Evolutionary conservation across 2,888 invertebrate species (phyloP).

Genomic region (Phortica okadai): DNA sequence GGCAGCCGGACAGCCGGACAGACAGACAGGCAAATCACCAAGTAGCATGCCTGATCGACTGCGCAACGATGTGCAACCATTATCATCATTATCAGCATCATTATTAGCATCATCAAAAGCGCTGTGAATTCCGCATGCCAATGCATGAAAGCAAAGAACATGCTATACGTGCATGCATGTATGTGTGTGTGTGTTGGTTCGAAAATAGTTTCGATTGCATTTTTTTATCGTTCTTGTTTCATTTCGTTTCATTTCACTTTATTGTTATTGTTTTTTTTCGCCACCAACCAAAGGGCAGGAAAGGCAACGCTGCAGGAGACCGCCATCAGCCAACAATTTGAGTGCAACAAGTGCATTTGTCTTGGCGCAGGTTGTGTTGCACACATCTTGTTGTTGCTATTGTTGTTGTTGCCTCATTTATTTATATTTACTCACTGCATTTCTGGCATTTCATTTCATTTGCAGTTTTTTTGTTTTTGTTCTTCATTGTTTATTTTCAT

Average conservation of each 20-base stretch:
- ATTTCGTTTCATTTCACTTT: not conserved
- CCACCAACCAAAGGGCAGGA: not conserved
- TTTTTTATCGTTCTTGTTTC: constrained; percentile 7
- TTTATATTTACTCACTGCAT: not conserved
- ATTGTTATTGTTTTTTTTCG: not conserved
- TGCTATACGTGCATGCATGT: not conserved
- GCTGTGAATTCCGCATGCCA: constrained; percentile 23
- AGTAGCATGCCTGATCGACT: too few relatives aligned
- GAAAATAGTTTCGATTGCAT: not conserved
- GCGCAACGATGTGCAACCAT: too few relatives aligned
- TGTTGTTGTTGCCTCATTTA: not conserved
- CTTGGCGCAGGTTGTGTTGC: constrained; percentile 34
- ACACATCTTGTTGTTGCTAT: not conserved
- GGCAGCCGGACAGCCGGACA: not conserved
- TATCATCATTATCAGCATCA: not conserved
- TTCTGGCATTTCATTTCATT: not conserved
- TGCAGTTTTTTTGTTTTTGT: constrained; percentile 9
- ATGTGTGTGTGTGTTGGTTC: not conserved
- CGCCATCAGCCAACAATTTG: not conserved
- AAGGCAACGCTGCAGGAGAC: constrained; percentile 9
- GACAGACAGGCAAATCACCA: not conserved
- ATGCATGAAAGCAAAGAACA: not conserved
- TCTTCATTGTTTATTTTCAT: not conserved
- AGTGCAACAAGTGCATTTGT: constrained; percentile 36
- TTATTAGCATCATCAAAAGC: constrained; percentile 13